Base-by-base conservation (phyloP, 2,888 invertebrate genomes). In the Spialia ferax region DNA sequence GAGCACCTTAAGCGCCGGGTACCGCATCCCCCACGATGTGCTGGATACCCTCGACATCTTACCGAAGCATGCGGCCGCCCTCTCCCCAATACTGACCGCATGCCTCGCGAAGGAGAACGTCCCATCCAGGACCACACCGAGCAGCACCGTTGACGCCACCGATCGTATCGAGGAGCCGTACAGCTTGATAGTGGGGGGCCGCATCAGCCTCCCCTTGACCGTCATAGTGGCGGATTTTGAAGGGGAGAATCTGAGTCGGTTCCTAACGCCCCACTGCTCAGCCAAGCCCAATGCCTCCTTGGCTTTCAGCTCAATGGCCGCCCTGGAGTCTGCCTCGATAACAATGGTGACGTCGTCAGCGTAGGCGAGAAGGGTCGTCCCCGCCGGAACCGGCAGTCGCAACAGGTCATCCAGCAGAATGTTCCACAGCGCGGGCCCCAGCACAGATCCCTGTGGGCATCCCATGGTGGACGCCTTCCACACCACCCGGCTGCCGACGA, bases 331-430 rank as follows among this genome's bases (percentile, higher is more conserved):
- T 0, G 56, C 60, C 22, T 60, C 60, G 26, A 79, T 60, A 13
- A 76, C 15, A 0, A 78, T 3, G 1, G 76, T 74, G 0, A 77
- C 71, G 22, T 79, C 77, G 11, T 79, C 76, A 0, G 77, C 77
- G 61, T 76, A 78, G 0, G 78, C 77, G 0, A 76, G 55, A 38
- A 73, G 11, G 11, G 1, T 10, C 0, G 0, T 71, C 69, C 0
- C 60, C 26, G 6, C 45, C 18, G 56, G 56, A 10, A 35, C 20
- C 0, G 56, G 56, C 11, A 69, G 32, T 5, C 66, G 13, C n/a
- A 67, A 42, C 8, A 63, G 50, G 13, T 63, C 63, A 26, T 68
- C 63, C 26, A 68, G 15, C 1, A 68, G 56, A 1, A 68, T 22
- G 57, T 68, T 68, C 68, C 63, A 68, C 0, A 68, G 26, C 11